Evolutionary conservation across 2,797 vertebrate genomes (phyloP).

Genomic region (Mionectes olivaceus): DNA sequence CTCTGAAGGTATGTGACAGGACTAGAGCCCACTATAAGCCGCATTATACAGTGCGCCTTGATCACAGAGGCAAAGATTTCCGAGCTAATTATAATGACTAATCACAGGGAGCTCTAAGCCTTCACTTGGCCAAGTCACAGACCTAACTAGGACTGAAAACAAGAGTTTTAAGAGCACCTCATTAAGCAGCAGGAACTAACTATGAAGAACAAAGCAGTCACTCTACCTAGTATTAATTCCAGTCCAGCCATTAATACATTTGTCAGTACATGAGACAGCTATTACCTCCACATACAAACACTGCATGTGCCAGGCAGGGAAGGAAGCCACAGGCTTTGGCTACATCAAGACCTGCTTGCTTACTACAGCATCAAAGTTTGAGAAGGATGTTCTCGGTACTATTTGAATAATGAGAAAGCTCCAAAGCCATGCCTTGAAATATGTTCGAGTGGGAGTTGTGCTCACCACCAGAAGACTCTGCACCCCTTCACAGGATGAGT

Average conservation of each 20-base stretch:
- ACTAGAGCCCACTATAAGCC: conserved; percentile 27
- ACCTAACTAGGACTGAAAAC: conserved; percentile 57
- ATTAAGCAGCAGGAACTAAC: conserved; percentile 61
- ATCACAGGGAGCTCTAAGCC: conserved; percentile 63
- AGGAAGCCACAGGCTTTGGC: conserved; percentile 58
- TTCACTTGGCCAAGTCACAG: conserved; percentile 55
- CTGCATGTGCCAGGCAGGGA: conserved; percentile 40
- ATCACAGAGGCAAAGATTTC: conserved; percentile 64
- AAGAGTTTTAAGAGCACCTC: conserved; percentile 63
- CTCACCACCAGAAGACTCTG: background rate
- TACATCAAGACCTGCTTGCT: conserved; percentile 19
- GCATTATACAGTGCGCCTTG: conserved; percentile 38
- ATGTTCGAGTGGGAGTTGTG: background rate
- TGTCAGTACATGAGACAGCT: conserved; percentile 54
- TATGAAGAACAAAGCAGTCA: conserved; percentile 42
- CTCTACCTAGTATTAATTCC: conserved; percentile 57
- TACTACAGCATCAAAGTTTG: conserved; percentile 20
- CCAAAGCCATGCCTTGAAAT: background rate
- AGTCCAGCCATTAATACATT: conserved; percentile 54
- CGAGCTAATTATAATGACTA: conserved; percentile 67
- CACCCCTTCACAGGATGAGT: accelerated
- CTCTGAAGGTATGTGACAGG: conserved; percentile 30
- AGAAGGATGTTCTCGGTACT: background rate
- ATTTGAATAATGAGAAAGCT: background rate
- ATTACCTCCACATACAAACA: conserved; percentile 53